phyloP scores from a whole-genome alignment of 2,888 invertebrate genomes.

The Hyalella azteca region DNA sequence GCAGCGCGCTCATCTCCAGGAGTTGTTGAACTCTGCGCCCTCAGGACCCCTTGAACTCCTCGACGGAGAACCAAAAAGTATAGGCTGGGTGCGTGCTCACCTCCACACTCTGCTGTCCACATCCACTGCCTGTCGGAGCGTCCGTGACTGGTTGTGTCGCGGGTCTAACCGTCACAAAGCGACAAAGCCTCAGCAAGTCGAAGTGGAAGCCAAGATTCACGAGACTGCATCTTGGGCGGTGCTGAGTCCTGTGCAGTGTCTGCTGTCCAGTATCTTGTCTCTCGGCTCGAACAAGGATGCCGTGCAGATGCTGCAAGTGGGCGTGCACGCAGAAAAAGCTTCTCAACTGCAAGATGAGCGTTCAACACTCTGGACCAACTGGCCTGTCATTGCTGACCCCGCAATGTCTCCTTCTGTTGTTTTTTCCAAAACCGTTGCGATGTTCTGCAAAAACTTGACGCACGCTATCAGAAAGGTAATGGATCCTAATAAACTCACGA shows the following conservation, averaged over 20 bases:
- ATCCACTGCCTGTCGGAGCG: neutral
- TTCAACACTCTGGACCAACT: constrained; percentile 46
- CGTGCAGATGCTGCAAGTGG: constrained; percentile 37
- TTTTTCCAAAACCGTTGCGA: constrained; percentile 38
- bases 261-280: neutral
- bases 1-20: neutral
- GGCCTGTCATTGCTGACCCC: constrained; percentile 43
- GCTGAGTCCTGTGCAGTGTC: constrained; percentile 19
- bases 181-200: too few relatives aligned
- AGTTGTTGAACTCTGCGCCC: neutral
- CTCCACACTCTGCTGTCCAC: neutral
- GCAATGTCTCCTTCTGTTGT: constrained; percentile 43
- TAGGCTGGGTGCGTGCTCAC: constrained; percentile 12
- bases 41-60: neutral
- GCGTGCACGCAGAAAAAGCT: constrained; percentile 51
- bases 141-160: neutral
- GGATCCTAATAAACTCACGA: neutral
- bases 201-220: too few relatives aligned
- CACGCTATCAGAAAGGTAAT: neutral
- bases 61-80: neutral
- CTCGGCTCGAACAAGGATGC: neutral
- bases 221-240: neutral
- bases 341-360: constrained; percentile 40
- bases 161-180: neutral
- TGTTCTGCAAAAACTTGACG: neutral